Evolutionary conservation across 1,140 invertebrate species (phyloP), one percentile per base, ranked within the genome.

Genomic region (Meteorus sp.): DNA sequence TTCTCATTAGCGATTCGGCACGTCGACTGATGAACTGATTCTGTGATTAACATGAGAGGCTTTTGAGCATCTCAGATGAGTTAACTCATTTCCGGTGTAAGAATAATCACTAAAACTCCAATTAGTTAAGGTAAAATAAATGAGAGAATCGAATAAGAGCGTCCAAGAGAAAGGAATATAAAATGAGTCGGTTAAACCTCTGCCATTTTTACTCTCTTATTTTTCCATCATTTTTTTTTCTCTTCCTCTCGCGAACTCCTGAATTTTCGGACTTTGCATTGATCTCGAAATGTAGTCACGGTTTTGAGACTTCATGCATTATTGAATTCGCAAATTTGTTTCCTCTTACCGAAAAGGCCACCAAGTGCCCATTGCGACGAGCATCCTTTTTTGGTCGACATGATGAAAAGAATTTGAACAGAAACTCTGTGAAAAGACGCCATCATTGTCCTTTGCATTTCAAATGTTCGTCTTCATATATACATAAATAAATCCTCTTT

Each of bases 241-340:
- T n/a, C n/a, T n/a, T n/a, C n/a, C n/a, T n/a, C n/a, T n/a, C n/a
- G n/a, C n/a, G n/a, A n/a, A n/a, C n/a, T n/a, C n/a, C n/a, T n/a
- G n/a, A n/a, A n/a, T n/a, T n/a, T n/a, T n/a, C n/a, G n/a, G 11
- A 33, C 6, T 33, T 33, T 37, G 35, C 31, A 53, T 53, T 22
- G 22, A 41, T 39, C 51, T 53, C 15, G 33, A 41, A 53, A 53
- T 41, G 35, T 37, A 51, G 48, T 51, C 51, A 53, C 37, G 51
- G 51, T 53, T 52, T 4, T 41, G 11, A 17, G 17, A 19, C 57
- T 52, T 62, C 61, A 62, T 62, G 61, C 23, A 62, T 62, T 62
- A 62, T 62, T 62, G 17, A 62, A 59, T 59, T 59, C 37, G 56
- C 52, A 62, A 58, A 62, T 62, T 59, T 51, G 61, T 58, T 56